phyloP scores from a whole-genome alignment of 64 coral and sea anemone genomes.

The Hydrozoanthus tunicans region DNA sequence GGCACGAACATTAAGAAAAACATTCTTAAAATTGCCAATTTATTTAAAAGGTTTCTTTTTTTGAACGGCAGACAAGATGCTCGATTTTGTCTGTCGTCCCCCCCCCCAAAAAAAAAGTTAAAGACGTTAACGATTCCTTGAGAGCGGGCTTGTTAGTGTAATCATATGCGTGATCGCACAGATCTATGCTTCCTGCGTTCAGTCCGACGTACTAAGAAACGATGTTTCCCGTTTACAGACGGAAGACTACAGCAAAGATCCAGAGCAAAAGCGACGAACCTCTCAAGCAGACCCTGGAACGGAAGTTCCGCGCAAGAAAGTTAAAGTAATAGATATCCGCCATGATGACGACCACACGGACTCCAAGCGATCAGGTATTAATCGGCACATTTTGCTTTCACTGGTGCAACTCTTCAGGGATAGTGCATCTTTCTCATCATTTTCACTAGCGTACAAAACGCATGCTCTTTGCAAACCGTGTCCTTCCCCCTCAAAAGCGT shows the following conservation, averaged over 20 bases:
- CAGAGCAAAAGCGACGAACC: slow-evolving; percentile 46
- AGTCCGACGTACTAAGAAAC: neutral
- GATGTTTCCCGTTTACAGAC: neutral
- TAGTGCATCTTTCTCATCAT: neutral
- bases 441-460: neutral
- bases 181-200: too few relatives aligned
- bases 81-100: too few relatives aligned
- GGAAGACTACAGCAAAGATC: slow-evolving; percentile 47
- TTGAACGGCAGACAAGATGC: too few relatives aligned
- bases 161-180: too few relatives aligned
- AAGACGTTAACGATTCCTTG: too few relatives aligned
- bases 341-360: slow-evolving; percentile 22
- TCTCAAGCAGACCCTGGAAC: slow-evolving; percentile 13
- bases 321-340: slow-evolving; percentile 46
- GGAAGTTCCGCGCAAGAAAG: slow-evolving; percentile 48
- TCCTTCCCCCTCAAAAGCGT: too few relatives aligned
- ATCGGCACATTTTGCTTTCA: neutral
- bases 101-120: too few relatives aligned
- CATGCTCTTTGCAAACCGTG: too few relatives aligned
- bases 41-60: too few relatives aligned
- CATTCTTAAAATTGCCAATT: too few relatives aligned
- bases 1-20: too few relatives aligned
- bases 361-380: slow-evolving; percentile 16
- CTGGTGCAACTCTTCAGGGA: neutral
- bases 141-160: too few relatives aligned